These are phyloP conservation scores for Poecile atricapillus DNA, from an alignment of 2,113 vertebrate genomes.

Conservation along the genomic window DNA sequence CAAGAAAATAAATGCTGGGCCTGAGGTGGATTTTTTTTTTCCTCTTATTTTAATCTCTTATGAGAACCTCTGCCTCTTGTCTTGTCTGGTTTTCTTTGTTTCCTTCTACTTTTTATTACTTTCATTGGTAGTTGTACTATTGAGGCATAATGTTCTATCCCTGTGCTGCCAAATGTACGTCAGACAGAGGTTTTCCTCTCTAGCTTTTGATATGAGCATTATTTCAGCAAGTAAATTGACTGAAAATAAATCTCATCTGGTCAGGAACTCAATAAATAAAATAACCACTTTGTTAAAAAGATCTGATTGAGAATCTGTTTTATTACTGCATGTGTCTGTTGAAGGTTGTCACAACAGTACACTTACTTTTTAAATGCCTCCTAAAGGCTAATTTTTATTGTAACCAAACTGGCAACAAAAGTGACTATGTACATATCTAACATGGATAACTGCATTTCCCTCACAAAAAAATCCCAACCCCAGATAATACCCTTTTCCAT, in stretches of 20 bases:
- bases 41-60: not conserved
- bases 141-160: not conserved
- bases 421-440: not conserved
- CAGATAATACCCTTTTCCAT: not conserved
- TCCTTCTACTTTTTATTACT: not conserved
- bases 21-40: not conserved
- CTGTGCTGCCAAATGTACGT: not conserved
- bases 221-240: not conserved
- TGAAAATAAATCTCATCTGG: not conserved
- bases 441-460: not conserved
- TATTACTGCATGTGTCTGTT: not conserved
- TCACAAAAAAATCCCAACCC: rapidly evolving
- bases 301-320: not conserved
- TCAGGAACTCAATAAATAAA: not conserved
- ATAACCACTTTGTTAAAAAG: not conserved
- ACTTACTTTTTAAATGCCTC: not conserved
- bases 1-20: not conserved
- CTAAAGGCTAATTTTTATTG: not conserved
- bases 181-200: not conserved
- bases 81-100: not conserved
- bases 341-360: not conserved
- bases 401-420: not conserved
- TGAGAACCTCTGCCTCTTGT: not conserved
- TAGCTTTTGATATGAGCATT: not conserved
- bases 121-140: not conserved